Base-by-base conservation (phyloP, 1,140 invertebrate species). In the Hycleus cichorii region DNA sequence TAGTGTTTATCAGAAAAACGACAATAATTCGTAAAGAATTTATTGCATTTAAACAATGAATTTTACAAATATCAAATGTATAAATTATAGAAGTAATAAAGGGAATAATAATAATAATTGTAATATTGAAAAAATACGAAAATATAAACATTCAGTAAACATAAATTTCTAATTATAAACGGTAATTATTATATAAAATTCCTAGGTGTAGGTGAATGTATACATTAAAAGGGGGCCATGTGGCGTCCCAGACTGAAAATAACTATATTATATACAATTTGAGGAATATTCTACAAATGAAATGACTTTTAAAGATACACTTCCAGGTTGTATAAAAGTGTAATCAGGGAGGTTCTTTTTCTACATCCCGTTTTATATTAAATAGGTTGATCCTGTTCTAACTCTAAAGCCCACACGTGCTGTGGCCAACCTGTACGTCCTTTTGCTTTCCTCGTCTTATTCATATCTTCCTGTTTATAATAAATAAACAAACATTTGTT, bases 351-450 rank as follows among this genome's bases (percentile, higher is more conserved):
- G 18, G 43, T 45, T 45, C 32, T 7, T 7, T 57, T 58, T 56
- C 53, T 55, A 64, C 59, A 57, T 58, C 54, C 59, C 51, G 48
- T 58, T 44, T 4, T 10, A 11, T 39, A 46, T 65, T 67, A 72
- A 46, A 72, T 62, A 39, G 66, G 58, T 58, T 80, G 82, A 77
- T 89, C 88, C 63, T 87, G 88, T 68, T 91, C 93, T 62, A 90
- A 76, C 73, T 93, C 90, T 18, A 91, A 76, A 0, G 91, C 93
- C 93, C 93, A 95, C 60, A 95, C 93, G 73, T 94, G 90, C 67
- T 95, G 92, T 0, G 93, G 93, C 93, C 93, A 96, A 24, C 92
- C 93, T 7, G 92, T 96, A 59, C 93, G 79, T 6, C 91, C 91
- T 77, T 89, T 92, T 27, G 73, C 74, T 68, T 80, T 76, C 62